phyloP scores from a whole-genome alignment of 2,113 vertebrate species.

The Bubo scandiacus region DNA sequence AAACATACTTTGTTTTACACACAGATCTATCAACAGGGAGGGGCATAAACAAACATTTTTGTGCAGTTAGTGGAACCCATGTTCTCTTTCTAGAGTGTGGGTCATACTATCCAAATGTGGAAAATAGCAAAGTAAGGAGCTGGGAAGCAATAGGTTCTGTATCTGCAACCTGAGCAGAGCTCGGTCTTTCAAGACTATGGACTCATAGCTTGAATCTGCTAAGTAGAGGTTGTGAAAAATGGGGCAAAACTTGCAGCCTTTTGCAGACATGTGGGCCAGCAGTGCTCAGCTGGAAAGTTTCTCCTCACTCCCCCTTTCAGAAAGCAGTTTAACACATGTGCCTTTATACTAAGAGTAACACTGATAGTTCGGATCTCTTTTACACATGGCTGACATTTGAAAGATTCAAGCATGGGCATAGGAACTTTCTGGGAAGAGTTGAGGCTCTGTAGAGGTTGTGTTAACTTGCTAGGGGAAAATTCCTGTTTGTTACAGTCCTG shows the following conservation, averaged over 20 bases:
- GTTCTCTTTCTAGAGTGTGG: neutral
- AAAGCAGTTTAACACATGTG: neutral
- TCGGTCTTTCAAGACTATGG: neutral
- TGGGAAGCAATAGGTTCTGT: neutral
- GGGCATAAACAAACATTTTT: neutral
- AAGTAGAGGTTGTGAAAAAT: neutral
- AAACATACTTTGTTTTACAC: neutral
- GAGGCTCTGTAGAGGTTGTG: neutral
- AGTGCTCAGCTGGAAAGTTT: neutral
- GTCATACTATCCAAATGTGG: neutral
- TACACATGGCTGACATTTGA: neutral
- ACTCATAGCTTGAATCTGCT: neutral
- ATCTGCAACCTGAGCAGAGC: neutral
- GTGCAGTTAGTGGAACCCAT: neutral
- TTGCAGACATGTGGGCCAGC: neutral
- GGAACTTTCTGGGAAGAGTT: neutral
- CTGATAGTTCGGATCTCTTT: neutral
- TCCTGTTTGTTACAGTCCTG: neutral
- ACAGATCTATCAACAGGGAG: neutral
- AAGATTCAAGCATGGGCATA: neutral
- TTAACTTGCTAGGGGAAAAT: neutral
- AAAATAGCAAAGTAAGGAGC: neutral
- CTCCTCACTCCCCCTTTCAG: neutral
- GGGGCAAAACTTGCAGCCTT: neutral
- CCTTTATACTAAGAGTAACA: neutral